Evolutionary conservation across 1,140 invertebrate genomes (phyloP), one percentile per base, ranked within the genome.

Genomic region (Heliconius himera): DNA sequence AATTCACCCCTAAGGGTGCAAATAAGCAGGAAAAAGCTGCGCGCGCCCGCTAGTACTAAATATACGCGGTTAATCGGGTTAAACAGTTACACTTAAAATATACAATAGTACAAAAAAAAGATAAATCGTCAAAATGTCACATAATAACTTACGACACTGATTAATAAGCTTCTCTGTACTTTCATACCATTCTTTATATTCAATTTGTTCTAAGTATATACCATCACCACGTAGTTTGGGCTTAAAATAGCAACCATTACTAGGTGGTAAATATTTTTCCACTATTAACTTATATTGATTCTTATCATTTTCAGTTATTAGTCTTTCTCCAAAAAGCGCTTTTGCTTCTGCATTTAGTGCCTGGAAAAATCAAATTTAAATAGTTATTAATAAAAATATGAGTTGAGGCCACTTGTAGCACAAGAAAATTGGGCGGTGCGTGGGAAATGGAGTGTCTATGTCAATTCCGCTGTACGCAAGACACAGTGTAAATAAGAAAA

Each of bases 311-410:
- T 95, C 91, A 49, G 95, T 96, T 3, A 97, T 95, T 33, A 99
- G 94, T 86, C 97, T 96, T 87, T 99, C 97, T 80, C 95, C 95
- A 91, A 99, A 99, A 83, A 98, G 95, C 82, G 97, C 93, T 36
- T 95, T 91, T 8, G 97, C 96, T 95, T 99, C 98, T 87, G 97
- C 96, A 56, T 95, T 91, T 84, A 98, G 95, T 20, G 96, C 96
- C 95, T 97, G 73, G 95, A 93, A 95, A 6, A 13, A 16, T 66
- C 13, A 18, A 60, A 22, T 18, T 77, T 95, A 90, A 85, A 84
- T 79, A 74, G 77, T 77, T 71, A 74, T 20, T 20, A 77, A 75
- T 2, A 41, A 70, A 51, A 70, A 74, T 41, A 22, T 51, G 22
- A 16, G 41, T 46, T 46, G 41, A 13, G 41, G 41, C 41, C 13